Conservation (phyloP, 1,140 invertebrate genomes). For the Euglossa dilemma region DNA sequence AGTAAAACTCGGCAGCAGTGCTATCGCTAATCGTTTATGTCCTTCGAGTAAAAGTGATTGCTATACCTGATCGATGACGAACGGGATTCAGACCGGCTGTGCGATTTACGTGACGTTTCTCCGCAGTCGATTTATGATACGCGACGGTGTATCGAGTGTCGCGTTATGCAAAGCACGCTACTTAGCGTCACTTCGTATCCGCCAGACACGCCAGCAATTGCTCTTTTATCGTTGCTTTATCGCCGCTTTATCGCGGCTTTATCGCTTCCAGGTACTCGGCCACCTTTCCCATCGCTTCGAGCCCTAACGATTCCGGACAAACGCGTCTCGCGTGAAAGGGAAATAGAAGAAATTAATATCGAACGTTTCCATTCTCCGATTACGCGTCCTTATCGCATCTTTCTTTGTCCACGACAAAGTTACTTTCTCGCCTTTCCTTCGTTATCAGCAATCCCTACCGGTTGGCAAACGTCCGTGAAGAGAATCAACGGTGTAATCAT, state of each 20-base stretch:
- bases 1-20: not conserved
- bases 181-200: slow-evolving; percentile 12
- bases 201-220: not conserved
- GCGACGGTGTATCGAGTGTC: slow-evolving; percentile 40
- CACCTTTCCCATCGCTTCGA: not conserved
- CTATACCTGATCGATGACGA: slow-evolving; percentile 40
- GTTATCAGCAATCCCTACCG: too few species aligned
- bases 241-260: not conserved
- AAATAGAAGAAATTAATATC: too few species aligned
- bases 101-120: slow-evolving; percentile 34
- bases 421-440: too few species aligned
- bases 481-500: too few species aligned
- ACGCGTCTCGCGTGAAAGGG: not conserved
- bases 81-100: slow-evolving; percentile 18
- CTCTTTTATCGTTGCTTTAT: not conserved
- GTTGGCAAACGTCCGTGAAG: too few species aligned
- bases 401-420: too few species aligned
- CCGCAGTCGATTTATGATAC: slow-evolving; percentile 21
- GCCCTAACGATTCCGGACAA: not conserved
- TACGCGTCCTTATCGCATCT: too few species aligned
- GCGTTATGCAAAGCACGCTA: slow-evolving; percentile 35
- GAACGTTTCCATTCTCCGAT: too few species aligned
- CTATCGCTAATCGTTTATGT: slow-evolving; percentile 33
- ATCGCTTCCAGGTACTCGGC: too few species aligned
- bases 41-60: slow-evolving; percentile 42